Evolutionary conservation across 2,113 vertebrate genomes (phyloP).

Genomic region (Bujurquina vittata): DNA sequence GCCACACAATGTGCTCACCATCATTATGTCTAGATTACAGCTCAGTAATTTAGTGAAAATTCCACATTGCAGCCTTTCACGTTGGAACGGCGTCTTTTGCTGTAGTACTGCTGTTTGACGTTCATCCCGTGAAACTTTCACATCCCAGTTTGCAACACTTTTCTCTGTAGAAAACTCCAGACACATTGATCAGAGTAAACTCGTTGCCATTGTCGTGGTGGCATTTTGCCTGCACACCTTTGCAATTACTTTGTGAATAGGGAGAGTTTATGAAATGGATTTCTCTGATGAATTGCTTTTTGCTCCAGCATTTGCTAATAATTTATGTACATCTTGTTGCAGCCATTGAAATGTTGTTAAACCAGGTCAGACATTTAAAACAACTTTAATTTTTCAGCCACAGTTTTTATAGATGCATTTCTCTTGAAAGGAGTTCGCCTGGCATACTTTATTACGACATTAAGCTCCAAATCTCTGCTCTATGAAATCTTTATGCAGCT

Average conservation of each 20-base stretch:
- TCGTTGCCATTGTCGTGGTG: background rate
- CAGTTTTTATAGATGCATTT: constrained; percentile 1
- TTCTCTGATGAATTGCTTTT: background rate
- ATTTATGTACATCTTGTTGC: background rate
- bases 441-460: background rate
- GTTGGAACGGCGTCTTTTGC: background rate
- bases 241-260: background rate
- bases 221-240: constrained; percentile 1
- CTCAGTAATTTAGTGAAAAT: too few species aligned
- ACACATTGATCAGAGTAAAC: constrained; percentile 13
- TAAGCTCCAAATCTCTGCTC: background rate
- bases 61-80: too few species aligned
- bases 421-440: background rate
- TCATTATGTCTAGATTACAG: background rate
- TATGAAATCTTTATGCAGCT: constrained; percentile 1
- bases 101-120: background rate
- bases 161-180: background rate
- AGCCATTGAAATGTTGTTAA: background rate
- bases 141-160: background rate
- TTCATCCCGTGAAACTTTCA: background rate
- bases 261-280: background rate
- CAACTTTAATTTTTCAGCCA: background rate
- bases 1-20: background rate
- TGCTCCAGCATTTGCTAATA: background rate
- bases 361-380: background rate